Evolutionary conservation across 2,797 vertebrate species (phyloP).

Genomic region (Vireo griseus): DNA sequence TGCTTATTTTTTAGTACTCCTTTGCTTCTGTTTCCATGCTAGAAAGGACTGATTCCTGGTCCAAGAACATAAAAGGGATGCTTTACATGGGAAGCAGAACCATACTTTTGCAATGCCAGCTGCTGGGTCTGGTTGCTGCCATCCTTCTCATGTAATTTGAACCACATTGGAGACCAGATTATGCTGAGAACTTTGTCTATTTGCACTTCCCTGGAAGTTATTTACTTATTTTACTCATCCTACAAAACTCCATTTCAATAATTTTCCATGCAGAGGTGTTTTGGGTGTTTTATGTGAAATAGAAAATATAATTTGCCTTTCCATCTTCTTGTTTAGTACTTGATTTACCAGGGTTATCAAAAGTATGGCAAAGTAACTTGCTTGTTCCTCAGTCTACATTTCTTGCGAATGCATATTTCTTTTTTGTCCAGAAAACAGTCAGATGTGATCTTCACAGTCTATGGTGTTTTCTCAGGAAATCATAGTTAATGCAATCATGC

Average conservation of each 20-base stretch:
- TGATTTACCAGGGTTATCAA: not conserved
- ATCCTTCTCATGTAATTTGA: not conserved
- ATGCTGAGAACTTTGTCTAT: not conserved
- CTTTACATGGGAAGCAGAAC: not conserved
- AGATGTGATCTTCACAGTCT: not conserved
- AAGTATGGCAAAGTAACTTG: not conserved
- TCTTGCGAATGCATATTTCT: not conserved
- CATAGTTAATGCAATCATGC: conserved; percentile 13
- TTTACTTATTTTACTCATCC: not conserved
- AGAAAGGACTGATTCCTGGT: not conserved
- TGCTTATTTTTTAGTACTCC: not conserved
- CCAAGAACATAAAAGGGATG: not conserved
- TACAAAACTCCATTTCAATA: not conserved
- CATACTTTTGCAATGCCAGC: not conserved
- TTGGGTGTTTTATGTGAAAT: not conserved
- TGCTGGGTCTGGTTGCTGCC: not conserved
- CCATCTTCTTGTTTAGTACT: not conserved
- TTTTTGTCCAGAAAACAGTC: not conserved
- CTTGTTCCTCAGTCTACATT: not conserved
- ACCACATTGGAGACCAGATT: not conserved
- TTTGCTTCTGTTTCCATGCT: not conserved
- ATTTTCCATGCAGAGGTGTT: not conserved
- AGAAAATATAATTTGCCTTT: not conserved
- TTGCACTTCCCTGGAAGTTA: not conserved
- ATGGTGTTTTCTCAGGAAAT: conserved; percentile 41